Evolutionary conservation across 2,888 invertebrate species (phyloP), one percentile per base, ranked within the genome.

Genomic region (Amphipoea oculea): DNA sequence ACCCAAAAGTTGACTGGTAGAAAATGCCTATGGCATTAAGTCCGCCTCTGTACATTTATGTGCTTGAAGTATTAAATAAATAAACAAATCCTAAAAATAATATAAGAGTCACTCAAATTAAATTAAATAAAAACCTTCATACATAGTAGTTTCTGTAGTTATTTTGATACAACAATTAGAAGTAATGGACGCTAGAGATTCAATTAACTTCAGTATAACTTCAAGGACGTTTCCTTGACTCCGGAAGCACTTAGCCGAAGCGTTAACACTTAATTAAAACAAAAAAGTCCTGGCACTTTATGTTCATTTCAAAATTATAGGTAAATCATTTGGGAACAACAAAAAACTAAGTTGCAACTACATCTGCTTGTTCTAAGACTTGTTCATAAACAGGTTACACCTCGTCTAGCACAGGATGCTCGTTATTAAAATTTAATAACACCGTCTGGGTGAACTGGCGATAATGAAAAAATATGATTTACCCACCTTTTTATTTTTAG

Each of bases 381-480:
- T 79, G 92, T 92, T 91, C 85, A 78, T 83, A 89, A 94, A 94
- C 95, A 90, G 92, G 95, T 95, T 94, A 85, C 80, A 91, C 85
- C 73, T 73, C 88, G 83, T 45, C 79, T 70, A 79, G 82, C 89
- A 89, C 91, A 93, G 92, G 92, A 94, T 93, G 92, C 91, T 91
- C 85, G 92, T 92, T 92, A 94, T 94, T 93, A 93, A 92, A 92
- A 91, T 90, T 91, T 92, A 93, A 94, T 93, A 90, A 91, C 90
- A 84, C 82, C 87, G 89, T 87, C 90, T 88, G 86, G 83, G 86
- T 81, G 82, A 85, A 84, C 84, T 85, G 68, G 78, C 42, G 86
- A 81, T 89, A 87, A 82, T 84, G 89, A 85, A 88, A 89, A 87
- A 84, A 82, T 83, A 87, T 76, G 82, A 86, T 85, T 84, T 84